phyloP scores from a whole-genome alignment of 2,113 vertebrate species.

The Psilopsiagon aurifrons region DNA sequence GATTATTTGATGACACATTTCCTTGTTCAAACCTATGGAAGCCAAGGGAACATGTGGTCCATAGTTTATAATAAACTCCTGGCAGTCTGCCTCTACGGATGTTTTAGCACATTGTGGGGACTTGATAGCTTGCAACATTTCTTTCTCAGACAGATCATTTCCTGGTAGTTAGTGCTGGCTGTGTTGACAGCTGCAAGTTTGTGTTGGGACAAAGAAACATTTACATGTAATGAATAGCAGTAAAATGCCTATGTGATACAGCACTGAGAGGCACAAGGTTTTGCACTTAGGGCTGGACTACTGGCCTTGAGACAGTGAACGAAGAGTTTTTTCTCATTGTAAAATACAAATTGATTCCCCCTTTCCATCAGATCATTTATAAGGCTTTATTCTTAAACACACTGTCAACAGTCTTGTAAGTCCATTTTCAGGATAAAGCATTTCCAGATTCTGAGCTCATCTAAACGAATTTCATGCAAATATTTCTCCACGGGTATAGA shows the following conservation, averaged over 20 bases:
- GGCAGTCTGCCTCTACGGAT: conserved; percentile 59
- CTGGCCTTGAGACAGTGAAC: background rate
- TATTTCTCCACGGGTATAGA: background rate
- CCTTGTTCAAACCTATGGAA: conserved; percentile 46
- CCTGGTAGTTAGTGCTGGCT: conserved; percentile 57
- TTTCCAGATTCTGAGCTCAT: background rate
- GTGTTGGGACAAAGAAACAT: conserved; percentile 41
- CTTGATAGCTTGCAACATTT: conserved; percentile 61
- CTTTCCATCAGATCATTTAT: background rate
- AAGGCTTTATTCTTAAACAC: background rate
- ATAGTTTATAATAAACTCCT: conserved; percentile 54
- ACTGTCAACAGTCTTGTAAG: background rate
- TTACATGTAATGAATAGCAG: conserved; percentile 42
- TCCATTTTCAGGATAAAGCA: background rate
- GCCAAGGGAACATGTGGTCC: conserved; percentile 57
- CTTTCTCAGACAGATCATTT: conserved; percentile 65
- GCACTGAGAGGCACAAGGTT: background rate
- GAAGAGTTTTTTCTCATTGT: background rate
- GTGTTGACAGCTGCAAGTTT: conserved; percentile 64
- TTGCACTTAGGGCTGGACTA: background rate
- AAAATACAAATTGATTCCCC: background rate
- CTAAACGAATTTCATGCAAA: background rate
- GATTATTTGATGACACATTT: conserved; percentile 66
- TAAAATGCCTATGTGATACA: background rate
- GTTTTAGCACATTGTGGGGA: conserved; percentile 62